Base-by-base conservation (phyloP, 2,888 invertebrate genomes). In the Hyposoter dolosus region DNA sequence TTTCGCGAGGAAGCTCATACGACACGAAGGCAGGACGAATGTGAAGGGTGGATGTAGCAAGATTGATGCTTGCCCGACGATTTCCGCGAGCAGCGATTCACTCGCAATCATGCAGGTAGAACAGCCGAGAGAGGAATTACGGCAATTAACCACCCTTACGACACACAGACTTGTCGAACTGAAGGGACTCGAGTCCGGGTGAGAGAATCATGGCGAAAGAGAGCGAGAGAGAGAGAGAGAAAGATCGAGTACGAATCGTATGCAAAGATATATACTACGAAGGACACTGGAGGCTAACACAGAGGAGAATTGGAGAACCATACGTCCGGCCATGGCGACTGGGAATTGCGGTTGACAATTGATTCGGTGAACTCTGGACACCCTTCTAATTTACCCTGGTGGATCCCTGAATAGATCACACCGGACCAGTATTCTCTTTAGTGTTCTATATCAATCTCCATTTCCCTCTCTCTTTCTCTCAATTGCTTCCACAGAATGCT, bases 291-390 rank as follows among this genome's bases (percentile, higher is more conserved):
- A 53, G 75, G 56, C 66, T 43, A 83, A 82, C 74, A 68, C 56
- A 69, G 19, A 23, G 47, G 60, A 43, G 78, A 84, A 83, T 66
- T 82, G 85, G 77, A 83, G 85, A 84, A 28, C 81, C 76, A 71
- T 82, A 56, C 68, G 79, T 82, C 78, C 81, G 63, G 53, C 75
- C 63, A 80, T 56, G 82, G 80, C 87, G 80, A 86, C 88, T 88
- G 89, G 90, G 90, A 91, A 92, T 91, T 91, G 91, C 84, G 90
- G 91, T 87, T 90, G 89, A 89, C 90, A 90, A 91, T 91, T 91
- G 90, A 91, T 91, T 91, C 89, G 69, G 74, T 83, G 89, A 82
- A 84, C 76, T 47, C 69, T 76, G 86, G 82, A 66, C 77, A 82
- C 82, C 87, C 85, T 87, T 88, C 84, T 88, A 88, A 89, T 90